phyloP scores from a whole-genome alignment of 1,140 invertebrate species.

The Conus ventricosus region DNA sequence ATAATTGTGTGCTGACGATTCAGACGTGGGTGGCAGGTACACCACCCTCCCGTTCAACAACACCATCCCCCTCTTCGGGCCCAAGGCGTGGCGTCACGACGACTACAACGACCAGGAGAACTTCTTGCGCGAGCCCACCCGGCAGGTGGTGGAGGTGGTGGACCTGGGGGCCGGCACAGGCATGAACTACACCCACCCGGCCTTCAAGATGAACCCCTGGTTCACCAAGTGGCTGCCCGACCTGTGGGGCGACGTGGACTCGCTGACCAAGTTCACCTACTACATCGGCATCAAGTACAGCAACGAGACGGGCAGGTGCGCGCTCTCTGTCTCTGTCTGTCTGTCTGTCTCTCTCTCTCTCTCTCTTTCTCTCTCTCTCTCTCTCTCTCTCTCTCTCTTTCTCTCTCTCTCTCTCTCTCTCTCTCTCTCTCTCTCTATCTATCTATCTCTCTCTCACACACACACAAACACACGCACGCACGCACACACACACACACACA shows the following conservation, averaged over 20 bases:
- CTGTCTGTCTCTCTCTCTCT: too few species aligned
- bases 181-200: slow-evolving; percentile 91
- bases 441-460: too few species aligned
- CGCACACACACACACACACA: too few species aligned
- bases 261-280: slow-evolving; percentile 60
- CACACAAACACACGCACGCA: too few species aligned
- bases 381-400: too few species aligned
- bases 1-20: too few species aligned
- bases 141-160: slow-evolving; percentile 58
- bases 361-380: too few species aligned
- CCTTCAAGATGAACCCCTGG: slow-evolving; percentile 89
- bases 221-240: slow-evolving; percentile 58
- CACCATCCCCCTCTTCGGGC: slow-evolving; percentile 95
- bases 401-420: too few species aligned
- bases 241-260: slow-evolving; percentile 44
- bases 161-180: slow-evolving; percentile 77
- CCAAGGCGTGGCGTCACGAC: slow-evolving; percentile 83
- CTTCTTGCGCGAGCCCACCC: slow-evolving; percentile 70
- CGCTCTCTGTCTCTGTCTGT: too few species aligned
- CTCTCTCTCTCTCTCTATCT: too few species aligned
- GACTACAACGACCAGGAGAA: slow-evolving; percentile 71
- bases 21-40: slow-evolving; percentile 75
- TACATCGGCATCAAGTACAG: slow-evolving; percentile 73
- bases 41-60: slow-evolving; percentile 95
- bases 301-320: slow-evolving; percentile 85